Conservation (phyloP, 2,888 invertebrate genomes). For the Drosophila yooni region DNA sequence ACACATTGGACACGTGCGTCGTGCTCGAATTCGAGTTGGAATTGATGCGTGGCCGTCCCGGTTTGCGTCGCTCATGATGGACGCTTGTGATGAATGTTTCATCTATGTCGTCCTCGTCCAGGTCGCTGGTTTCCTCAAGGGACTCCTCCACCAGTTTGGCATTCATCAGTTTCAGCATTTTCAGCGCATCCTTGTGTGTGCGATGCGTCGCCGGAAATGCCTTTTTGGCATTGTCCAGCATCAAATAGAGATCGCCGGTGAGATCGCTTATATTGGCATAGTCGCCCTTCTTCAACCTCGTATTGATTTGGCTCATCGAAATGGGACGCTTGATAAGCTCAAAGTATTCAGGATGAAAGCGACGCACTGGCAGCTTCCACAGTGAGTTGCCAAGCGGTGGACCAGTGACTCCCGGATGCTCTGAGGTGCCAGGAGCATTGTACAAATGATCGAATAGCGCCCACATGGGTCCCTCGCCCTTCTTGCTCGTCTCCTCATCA, state of each 20-base stretch:
- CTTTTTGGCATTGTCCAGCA: slow-evolving; percentile 98
- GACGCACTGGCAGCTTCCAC: slow-evolving; percentile 95
- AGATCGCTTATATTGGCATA: slow-evolving; percentile 95
- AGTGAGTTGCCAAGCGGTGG: slow-evolving; percentile 95
- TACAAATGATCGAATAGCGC: slow-evolving; percentile 94
- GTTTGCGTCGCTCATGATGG: slow-evolving; percentile 76
- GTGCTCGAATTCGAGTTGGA: slow-evolving; percentile 66
- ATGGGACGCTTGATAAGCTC: slow-evolving; percentile 98
- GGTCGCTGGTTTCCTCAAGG: slow-evolving; percentile 80
- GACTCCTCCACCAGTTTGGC: slow-evolving; percentile 87
- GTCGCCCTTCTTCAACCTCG: slow-evolving; percentile 92
- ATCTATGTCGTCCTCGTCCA: slow-evolving; percentile 73
- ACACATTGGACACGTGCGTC: slow-evolving; percentile 60
- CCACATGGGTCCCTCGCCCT: slow-evolving; percentile 93
- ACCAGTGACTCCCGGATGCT: slow-evolving; percentile 87
- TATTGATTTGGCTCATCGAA: slow-evolving; percentile 95
- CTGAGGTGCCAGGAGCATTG: slow-evolving; percentile 87
- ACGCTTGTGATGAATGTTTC: slow-evolving; percentile 57
- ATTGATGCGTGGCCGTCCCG: slow-evolving; percentile 82
- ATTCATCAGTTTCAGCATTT: slow-evolving; percentile 93
- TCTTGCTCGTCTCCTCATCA: slow-evolving; percentile 87
- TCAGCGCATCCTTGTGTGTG: slow-evolving; percentile 93
- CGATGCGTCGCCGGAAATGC: slow-evolving; percentile 93
- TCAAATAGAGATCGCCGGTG: slow-evolving; percentile 96
- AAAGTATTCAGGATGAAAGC: slow-evolving; percentile 98